Base-by-base conservation (phyloP, 2,797 vertebrate genomes). In the Coracias cyanogaster region DNA sequence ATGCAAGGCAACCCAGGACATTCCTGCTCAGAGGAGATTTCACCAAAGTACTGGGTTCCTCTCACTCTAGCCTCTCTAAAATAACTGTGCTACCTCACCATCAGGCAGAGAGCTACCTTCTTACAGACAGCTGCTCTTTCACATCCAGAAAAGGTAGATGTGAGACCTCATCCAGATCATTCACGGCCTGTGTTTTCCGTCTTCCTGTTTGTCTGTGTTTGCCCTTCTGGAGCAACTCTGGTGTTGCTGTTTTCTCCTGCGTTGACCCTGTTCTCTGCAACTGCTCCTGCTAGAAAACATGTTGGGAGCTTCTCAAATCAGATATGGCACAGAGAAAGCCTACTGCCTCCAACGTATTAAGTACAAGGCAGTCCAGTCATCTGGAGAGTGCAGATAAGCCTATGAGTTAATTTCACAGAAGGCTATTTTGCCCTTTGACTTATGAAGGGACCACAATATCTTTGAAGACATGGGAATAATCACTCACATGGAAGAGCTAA, bases 371-470 rank as follows among this genome's bases (percentile, higher is more conserved):
- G 55, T 11, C 17, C 43, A 37, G 70, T 73, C 74, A 77, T 48
- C 81, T 93, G 89, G 51, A 89, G 52, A 66, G 67, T 25, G 84
- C 12, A 94, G 86, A 92, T 92, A 96, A 96, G 78, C 25, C 74
- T 35, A 28, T 5, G 18, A 94, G 93, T 82, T 89, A 14, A 84
- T 93, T 93, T 89, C 78, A 77, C 64, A 86, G 66, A 73, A 73
- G 46, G 60, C 28, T 84, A 35, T 70, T 92, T 79, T 86, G 67
- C 73, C 70, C 83, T 90, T 92, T 90, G 71, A 86, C 83, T 73
- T 58, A 45, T 55, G n/a, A 90, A 91, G 14, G n/a, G 39, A 76
- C 55, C 4, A 12, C 79, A 90, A 82, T 4, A 54, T 79, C 81
- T 89, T 77, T 89, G 92, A 92, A 94, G 80, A 72, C 51, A 52